Conservation (phyloP, 1,140 invertebrate species). For the Drosophila santomea region DNA sequence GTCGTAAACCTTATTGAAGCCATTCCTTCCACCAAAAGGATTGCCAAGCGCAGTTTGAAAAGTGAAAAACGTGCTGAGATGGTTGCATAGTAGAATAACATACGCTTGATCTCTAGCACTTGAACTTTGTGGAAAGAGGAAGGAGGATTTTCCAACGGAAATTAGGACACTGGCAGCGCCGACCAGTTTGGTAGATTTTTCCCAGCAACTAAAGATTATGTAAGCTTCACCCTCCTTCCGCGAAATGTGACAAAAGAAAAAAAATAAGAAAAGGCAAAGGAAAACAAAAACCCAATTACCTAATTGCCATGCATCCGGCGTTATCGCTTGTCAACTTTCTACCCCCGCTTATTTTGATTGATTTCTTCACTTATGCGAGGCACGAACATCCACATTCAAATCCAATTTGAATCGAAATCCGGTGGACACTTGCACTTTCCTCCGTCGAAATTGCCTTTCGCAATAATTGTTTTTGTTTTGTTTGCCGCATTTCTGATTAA, state of each 20-base stretch:
- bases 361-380: constrained; percentile 49
- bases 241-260: constrained; percentile 25
- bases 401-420: constrained; percentile 25
- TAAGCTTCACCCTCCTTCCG: constrained; percentile 22
- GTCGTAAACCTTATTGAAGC: constrained; percentile 17
- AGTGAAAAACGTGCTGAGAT: constrained; percentile 41
- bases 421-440: constrained; percentile 70
- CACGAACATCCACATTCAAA: constrained; percentile 33
- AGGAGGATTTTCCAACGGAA: constrained; percentile 3
- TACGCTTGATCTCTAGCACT: constrained; percentile 18
- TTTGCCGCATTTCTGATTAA: constrained; percentile 57
- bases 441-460: constrained; percentile 55
- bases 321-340: constrained; percentile 52
- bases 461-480: constrained; percentile 34
- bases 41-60: constrained; percentile 3
- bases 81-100: constrained; percentile 1
- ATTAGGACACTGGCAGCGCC: constrained; percentile 34
- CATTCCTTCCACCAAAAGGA: constrained; percentile 11
- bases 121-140: constrained; percentile 14
- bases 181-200: constrained; percentile 25
- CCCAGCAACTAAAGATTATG: constrained; percentile 42
- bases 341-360: constrained; percentile 54
- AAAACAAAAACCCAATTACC: constrained; percentile 32
- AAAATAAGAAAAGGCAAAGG: constrained; percentile 1
- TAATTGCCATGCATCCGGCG: constrained; percentile 54